Evolutionary conservation across 2,888 invertebrate species (phyloP).

Genomic region (Apomyelois bistriatella): DNA sequence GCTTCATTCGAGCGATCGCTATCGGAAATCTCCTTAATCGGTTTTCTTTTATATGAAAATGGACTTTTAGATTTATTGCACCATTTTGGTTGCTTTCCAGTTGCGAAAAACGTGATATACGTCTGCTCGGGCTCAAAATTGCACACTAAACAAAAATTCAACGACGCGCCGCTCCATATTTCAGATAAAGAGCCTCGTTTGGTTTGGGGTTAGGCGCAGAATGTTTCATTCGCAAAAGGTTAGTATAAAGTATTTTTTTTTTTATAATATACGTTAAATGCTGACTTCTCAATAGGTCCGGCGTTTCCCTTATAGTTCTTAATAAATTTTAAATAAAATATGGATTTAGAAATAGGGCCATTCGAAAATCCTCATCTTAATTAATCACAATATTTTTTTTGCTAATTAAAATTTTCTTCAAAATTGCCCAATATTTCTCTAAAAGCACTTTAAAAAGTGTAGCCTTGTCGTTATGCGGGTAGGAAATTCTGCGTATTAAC

Average conservation of each 20-base stretch:
- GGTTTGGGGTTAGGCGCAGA: neutral
- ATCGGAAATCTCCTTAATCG: conserved; percentile 78
- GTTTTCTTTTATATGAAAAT: conserved; percentile 79
- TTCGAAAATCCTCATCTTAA: too few species aligned
- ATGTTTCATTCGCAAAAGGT: neutral
- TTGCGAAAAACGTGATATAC: conserved; percentile 66
- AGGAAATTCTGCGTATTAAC: neutral
- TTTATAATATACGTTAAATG: neutral
- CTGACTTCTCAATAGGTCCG: neutral
- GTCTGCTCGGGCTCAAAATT: conserved; percentile 58
- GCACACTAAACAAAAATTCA: conserved; percentile 71
- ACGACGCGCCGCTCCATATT: conserved; percentile 62
- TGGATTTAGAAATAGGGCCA: too few species aligned
- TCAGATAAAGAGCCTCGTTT: conserved; percentile 44
- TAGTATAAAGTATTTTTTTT: neutral
- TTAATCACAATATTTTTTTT: neutral
- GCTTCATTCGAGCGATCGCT: conserved; percentile 76
- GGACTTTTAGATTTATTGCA: conserved; percentile 75
- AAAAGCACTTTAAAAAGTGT: too few species aligned
- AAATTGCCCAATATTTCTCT: neutral
- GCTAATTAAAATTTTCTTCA: neutral
- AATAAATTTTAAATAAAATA: too few species aligned
- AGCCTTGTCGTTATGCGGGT: neutral
- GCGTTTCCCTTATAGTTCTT: too few species aligned
- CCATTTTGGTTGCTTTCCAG: conserved; percentile 68